Evolutionary conservation across 92 coral and sea anemone genomes (phyloP).

Genomic region (Epizoanthus rinbou): DNA sequence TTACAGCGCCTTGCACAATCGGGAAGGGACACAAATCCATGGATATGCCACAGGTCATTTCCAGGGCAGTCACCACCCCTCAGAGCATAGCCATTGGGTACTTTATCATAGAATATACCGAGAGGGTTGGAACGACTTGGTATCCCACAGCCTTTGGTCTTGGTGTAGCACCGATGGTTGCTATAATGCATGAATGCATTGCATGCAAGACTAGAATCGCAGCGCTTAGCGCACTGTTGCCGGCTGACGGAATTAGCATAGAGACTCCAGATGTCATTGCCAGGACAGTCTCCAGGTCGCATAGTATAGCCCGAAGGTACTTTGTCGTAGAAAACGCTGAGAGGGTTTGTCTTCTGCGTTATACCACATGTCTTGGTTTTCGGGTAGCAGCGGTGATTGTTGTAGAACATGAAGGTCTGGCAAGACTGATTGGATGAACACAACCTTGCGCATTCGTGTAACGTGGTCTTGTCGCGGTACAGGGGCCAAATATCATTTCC

Average conservation of each 20-base stretch:
- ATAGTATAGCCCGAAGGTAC: background rate
- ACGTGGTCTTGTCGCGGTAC: background rate
- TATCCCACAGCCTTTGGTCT: background rate
- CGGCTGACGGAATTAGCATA: background rate
- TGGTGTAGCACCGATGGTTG: slow-evolving; percentile 1
- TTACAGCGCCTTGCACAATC: background rate
- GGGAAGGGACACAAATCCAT: background rate
- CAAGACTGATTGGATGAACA: slow-evolving; percentile 7
- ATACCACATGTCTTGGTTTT: slow-evolving; percentile 20
- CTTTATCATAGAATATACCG: slow-evolving; percentile 23
- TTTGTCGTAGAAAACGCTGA: slow-evolving; percentile 32
- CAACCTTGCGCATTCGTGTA: slow-evolving; percentile 21
- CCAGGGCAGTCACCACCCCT: slow-evolving; percentile 28
- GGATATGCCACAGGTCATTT: background rate
- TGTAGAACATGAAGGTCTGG: slow-evolving; percentile 36
- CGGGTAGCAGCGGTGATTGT: slow-evolving; percentile 31
- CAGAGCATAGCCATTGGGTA: slow-evolving; percentile 15
- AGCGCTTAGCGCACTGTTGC: background rate
- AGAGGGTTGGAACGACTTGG: background rate
- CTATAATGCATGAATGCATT: slow-evolving; percentile 3
- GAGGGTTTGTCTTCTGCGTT: background rate
- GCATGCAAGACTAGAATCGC: background rate
- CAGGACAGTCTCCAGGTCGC: slow-evolving; percentile 19
- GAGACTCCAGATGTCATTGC: background rate
- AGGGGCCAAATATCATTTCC: slow-evolving; percentile 29